Evolutionary conservation across 2,113 vertebrate species (phyloP).

Genomic region (Acrocephalus kingi): DNA sequence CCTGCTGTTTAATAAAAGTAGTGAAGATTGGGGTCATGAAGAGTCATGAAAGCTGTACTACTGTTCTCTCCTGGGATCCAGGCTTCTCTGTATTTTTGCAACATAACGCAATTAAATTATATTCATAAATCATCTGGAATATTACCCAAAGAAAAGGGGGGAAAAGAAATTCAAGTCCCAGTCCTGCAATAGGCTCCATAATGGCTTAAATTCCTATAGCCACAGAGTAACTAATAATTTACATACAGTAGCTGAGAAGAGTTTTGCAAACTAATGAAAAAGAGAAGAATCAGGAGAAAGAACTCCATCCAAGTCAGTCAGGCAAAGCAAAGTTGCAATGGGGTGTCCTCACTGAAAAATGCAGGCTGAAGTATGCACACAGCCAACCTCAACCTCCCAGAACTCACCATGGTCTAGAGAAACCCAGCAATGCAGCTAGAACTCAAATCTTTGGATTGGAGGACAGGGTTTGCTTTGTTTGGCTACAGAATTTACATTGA

Average conservation of each 20-base stretch:
- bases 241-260: neutral
- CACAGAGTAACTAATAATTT: neutral
- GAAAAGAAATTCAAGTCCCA: neutral
- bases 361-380: neutral
- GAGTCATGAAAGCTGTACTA: neutral
- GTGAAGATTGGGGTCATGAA: neutral
- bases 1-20: constrained; percentile 6
- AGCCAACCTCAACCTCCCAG: neutral
- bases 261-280: neutral
- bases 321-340: neutral
- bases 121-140: neutral
- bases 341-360: neutral
- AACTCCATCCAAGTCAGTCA: neutral
- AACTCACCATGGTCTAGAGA: neutral
- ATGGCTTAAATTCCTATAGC: neutral
- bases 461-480: neutral
- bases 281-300: neutral
- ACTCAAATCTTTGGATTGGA: neutral
- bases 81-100: neutral
- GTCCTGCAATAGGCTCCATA: neutral
- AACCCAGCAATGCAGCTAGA: neutral
- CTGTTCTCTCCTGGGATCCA: neutral
- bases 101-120: neutral
- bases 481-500: neutral
- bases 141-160: neutral